phyloP scores from a whole-genome alignment of 2,888 invertebrate species.

The Sminthurinus aureus region DNA sequence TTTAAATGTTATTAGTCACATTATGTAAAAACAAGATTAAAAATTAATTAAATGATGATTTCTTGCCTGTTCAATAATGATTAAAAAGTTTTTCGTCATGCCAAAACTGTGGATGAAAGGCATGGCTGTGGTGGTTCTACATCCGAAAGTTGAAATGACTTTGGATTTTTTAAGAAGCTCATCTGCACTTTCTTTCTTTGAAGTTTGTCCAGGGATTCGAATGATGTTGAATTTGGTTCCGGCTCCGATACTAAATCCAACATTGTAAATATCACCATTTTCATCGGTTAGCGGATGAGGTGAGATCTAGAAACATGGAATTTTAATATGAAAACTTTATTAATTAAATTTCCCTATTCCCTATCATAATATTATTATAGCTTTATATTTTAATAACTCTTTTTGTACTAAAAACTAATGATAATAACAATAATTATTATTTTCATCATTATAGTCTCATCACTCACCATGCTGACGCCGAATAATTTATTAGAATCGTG shows the following conservation, averaged over 20 bases:
- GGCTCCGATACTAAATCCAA: slow-evolving; percentile 31
- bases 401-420: too few species aligned
- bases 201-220: slow-evolving; percentile 15
- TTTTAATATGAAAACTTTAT: slow-evolving; percentile 6
- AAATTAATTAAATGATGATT: too few species aligned
- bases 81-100: slow-evolving; percentile 66
- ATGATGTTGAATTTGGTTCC: slow-evolving; percentile 38
- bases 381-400: too few species aligned
- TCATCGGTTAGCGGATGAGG: slow-evolving; percentile 4
- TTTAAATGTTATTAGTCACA: too few species aligned
- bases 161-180: slow-evolving; percentile 34
- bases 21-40: too few species aligned
- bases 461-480: slow-evolving; percentile 32
- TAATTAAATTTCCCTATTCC: background rate
- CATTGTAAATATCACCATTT: slow-evolving; percentile 30
- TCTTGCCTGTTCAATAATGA: slow-evolving; percentile 64
- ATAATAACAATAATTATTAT: too few species aligned
- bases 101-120: slow-evolving; percentile 65
- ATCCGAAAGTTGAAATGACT: slow-evolving; percentile 30
- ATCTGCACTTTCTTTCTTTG: slow-evolving; percentile 1
- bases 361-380: too few species aligned
- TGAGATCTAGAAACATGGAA: background rate
- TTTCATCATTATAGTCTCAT: slow-evolving; percentile 38
- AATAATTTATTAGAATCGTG: slow-evolving; percentile 41
- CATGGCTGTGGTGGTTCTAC: slow-evolving; percentile 35